Percentiles rank a stretch among this genome's conserved stretches.
Evolutionary conservation across 2,113 vertebrate species (phyloP).

Genomic region (Protobothrops flavoviridis): DNA sequence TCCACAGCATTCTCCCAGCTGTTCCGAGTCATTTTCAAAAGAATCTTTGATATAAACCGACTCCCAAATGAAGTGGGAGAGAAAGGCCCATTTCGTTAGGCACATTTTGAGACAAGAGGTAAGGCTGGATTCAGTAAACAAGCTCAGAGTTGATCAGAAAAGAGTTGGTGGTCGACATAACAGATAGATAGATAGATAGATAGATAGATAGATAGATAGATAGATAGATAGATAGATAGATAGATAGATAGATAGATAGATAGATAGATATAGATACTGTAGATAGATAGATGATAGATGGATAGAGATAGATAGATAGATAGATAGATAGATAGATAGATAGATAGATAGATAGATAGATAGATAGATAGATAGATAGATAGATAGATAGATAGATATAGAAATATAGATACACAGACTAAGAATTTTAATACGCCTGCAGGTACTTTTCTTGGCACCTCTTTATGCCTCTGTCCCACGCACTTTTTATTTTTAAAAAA

Average conservation of each 20-base stretch:
- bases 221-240: too few relatives aligned
- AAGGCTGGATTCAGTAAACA: neutral
- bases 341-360: too few relatives aligned
- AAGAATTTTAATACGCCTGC: neutral
- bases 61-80: neutral
- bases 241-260: too few relatives aligned
- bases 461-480: neutral
- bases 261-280: too few relatives aligned
- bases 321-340: too few relatives aligned
- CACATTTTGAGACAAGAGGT: neutral
- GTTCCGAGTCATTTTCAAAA: neutral
- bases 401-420: neutral
- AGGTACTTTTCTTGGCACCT: neutral
- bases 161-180: neutral
- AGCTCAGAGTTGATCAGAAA: neutral
- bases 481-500: neutral
- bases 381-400: too few relatives aligned
- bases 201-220: too few relatives aligned
- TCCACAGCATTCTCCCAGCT: neutral
- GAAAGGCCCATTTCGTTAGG: neutral
- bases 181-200: too few relatives aligned
- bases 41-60: neutral
- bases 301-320: too few relatives aligned
- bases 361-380: too few relatives aligned
- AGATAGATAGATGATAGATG: too few relatives aligned